Base-by-base conservation (phyloP, 2,113 vertebrate genomes). In the Forbesichthys agassizii region DNA sequence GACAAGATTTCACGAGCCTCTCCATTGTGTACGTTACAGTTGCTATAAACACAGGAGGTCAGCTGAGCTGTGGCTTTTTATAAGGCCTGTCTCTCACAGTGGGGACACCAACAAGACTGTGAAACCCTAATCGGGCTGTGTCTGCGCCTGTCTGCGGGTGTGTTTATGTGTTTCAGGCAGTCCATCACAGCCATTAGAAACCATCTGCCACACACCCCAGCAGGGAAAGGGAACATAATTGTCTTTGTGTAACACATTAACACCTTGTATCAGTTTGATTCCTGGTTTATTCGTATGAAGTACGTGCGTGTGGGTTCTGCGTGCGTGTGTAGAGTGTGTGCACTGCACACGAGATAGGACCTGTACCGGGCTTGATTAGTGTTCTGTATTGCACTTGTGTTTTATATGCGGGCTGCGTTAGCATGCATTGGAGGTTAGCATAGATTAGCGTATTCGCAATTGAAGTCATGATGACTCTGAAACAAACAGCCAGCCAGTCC, bases 11-110 rank as follows among this genome's bases (percentile, higher is more conserved):
- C 82, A 83, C 69, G 75, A 82, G 74, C 48, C 63, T 51, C 79
- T 61, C 55, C 48, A 71, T 61, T 82, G 83, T 69, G 71, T 78
- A 46, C 74, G 81, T 82, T 75, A 81, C 73, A 36, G 67, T 78
- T 80, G 68, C 86, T 77, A 79, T 87, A 90, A 88, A 84, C 74
- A 84, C 74, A 69, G 60, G 68, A 71, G 77, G 80, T 88, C 80
- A 86, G 77, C 64, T 66, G 75, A 80, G 72, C 73, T 77, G 74
- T 57, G 73, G 66, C 65, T 81, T 72, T 89, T 89, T 89, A 87
- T 86, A 80, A 86, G 86, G 80, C 82, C 77, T 66, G 68, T 77
- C 68, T 81, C 78, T 78, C 63, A 71, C 68, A 83, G 67, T 48
- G 75, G 78, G 80, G 33, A 42, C 67, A 81, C 84, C 73, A 77